phyloP scores from a whole-genome alignment of 92 coral and sea anemone genomes.

The Hydrozoanthus gracilis region DNA sequence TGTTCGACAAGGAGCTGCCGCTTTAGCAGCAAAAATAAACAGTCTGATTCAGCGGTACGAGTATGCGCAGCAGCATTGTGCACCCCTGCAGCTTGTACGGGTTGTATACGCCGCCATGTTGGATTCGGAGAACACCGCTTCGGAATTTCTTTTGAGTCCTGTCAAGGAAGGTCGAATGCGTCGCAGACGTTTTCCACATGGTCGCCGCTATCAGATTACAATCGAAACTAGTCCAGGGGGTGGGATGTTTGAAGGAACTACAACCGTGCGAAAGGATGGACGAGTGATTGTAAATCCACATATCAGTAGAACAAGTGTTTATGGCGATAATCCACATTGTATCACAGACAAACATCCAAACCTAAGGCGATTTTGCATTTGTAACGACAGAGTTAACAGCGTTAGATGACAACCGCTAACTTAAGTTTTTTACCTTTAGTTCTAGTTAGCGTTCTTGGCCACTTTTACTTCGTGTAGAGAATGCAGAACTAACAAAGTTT shows the following conservation, averaged over 20 bases:
- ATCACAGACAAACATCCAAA: slow-evolving; percentile 60
- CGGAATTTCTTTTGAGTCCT: slow-evolving; percentile 60
- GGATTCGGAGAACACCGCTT: slow-evolving; percentile 41
- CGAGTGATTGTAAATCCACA: slow-evolving; percentile 72
- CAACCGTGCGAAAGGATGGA: slow-evolving; percentile 60
- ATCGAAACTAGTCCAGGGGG: slow-evolving; percentile 75
- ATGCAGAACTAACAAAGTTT: background rate
- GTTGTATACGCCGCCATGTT: slow-evolving; percentile 71
- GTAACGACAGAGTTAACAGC: slow-evolving; percentile 63
- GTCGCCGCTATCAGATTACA: slow-evolving; percentile 67
- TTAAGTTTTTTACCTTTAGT: background rate
- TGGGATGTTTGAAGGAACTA: slow-evolving; percentile 79
- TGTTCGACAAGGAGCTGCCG: slow-evolving; percentile 64
- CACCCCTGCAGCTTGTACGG: slow-evolving; percentile 61
- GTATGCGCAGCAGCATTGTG: slow-evolving; percentile 54
- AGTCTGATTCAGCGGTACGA: slow-evolving; percentile 57
- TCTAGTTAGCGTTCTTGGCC: no score
- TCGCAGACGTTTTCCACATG: slow-evolving; percentile 61
- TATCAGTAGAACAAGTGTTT: slow-evolving; percentile 77
- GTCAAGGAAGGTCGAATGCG: slow-evolving; percentile 60
- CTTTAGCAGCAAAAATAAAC: slow-evolving; percentile 71
- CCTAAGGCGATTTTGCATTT: slow-evolving; percentile 69
- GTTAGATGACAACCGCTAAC: slow-evolving; percentile 24
- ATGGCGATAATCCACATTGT: slow-evolving; percentile 76
- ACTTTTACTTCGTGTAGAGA: background rate